Evolutionary conservation across 2,113 vertebrate genomes (phyloP).

Genomic region (Perca flavescens): DNA sequence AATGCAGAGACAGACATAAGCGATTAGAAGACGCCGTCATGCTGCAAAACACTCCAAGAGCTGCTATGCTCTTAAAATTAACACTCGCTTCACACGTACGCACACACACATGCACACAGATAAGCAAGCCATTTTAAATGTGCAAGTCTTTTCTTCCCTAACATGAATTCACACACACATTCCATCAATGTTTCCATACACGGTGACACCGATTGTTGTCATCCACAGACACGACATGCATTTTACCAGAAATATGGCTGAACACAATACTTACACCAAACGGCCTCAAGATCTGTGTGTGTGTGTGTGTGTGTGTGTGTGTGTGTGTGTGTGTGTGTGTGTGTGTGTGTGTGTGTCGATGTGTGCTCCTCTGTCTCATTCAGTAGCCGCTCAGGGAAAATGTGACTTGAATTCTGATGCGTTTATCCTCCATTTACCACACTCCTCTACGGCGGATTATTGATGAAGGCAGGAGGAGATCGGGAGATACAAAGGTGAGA

Average conservation of each 20-base stretch:
- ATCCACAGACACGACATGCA: slow-evolving; percentile 26
- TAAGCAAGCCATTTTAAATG: not conserved
- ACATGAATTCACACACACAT: slow-evolving; percentile 5
- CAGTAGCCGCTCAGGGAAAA: slow-evolving; percentile 23
- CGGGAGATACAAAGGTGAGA: not conserved
- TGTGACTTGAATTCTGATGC: slow-evolving; percentile 68
- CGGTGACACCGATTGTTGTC: slow-evolving; percentile 48
- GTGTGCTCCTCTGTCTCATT: slow-evolving; percentile 38
- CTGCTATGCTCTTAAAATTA: not conserved
- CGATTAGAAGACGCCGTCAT: not conserved
- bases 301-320: slow-evolving; percentile 21
- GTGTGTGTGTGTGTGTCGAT: not conserved
- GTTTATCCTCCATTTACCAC: slow-evolving; percentile 61
- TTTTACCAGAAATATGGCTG: slow-evolving; percentile 49
- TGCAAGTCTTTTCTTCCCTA: slow-evolving; percentile 4
- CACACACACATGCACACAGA: not conserved
- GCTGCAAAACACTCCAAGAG: slow-evolving; percentile 6
- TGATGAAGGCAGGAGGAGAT: slow-evolving; percentile 17
- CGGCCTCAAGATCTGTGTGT: slow-evolving; percentile 1
- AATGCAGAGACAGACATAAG: slow-evolving; percentile 7
- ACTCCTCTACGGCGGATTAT: slow-evolving; percentile 58
- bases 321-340: too few relatives aligned
- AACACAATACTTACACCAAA: slow-evolving; percentile 17
- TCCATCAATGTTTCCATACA: slow-evolving; percentile 33
- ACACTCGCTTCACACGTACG: not conserved